Conservation (phyloP, 2,888 invertebrate genomes). For the Allophyes oxyacanthae region DNA sequence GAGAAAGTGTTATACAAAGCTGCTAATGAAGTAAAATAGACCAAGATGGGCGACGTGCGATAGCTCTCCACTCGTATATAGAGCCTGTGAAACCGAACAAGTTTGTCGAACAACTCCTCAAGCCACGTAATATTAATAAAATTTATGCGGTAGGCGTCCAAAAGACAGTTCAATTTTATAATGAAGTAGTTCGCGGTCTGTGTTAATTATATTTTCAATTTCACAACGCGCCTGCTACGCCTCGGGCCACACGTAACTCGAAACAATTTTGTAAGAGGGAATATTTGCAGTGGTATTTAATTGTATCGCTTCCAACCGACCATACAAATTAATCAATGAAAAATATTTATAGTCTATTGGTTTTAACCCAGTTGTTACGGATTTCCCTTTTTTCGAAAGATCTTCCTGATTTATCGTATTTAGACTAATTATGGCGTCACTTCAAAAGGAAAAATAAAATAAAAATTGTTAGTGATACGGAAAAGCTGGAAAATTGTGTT, state of each 20-base stretch:
- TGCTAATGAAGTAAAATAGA: conserved; percentile 1
- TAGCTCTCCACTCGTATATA: conserved; percentile 7
- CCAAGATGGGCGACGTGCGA: conserved; percentile 7
- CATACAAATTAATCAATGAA: conserved; percentile 48
- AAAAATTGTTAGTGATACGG: too few species aligned
- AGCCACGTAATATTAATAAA: conserved; percentile 54
- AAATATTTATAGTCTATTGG: conserved; percentile 32
- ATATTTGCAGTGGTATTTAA: conserved; percentile 66
- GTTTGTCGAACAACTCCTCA: conserved; percentile 41
- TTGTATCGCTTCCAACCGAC: conserved; percentile 51
- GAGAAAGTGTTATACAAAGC: too few species aligned
- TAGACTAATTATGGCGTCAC: too few species aligned
- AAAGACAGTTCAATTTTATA: conserved; percentile 79
- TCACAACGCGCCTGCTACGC: conserved; percentile 72
- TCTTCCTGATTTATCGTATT: too few species aligned
- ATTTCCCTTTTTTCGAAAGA: too few species aligned
- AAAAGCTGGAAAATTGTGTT: too few species aligned
- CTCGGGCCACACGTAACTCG: conserved; percentile 65
- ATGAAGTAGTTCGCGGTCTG: conserved; percentile 75
- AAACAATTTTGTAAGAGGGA: conserved; percentile 67
- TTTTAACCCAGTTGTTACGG: too few species aligned
- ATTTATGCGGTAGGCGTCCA: conserved; percentile 73
- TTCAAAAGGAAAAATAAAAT: too few species aligned
- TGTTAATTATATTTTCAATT: conserved; percentile 85
- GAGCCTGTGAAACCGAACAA: conserved; percentile 44